Percentiles rank a stretch among this genome's conserved stretches.
Conservation (phyloP, 2,797 vertebrate genomes). For the Coccyzus lansbergi region DNA sequence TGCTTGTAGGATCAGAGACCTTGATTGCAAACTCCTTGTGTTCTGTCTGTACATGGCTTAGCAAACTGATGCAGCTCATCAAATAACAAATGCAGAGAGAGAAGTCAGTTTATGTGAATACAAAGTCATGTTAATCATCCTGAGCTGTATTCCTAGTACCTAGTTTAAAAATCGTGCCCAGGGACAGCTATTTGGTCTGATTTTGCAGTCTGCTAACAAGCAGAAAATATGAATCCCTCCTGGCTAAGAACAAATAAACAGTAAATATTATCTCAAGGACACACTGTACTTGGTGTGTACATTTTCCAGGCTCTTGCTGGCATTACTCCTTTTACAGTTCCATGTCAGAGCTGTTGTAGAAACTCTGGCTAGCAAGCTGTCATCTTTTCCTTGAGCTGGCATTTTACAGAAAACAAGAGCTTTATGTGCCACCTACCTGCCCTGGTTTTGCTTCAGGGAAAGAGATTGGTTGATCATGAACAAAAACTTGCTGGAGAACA, state of each 20-base stretch:
- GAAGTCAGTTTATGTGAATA: not conserved
- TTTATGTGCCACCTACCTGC: not conserved
- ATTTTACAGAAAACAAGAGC: not conserved
- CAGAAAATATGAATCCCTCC: not conserved
- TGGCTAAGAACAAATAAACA: not conserved
- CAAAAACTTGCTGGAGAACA: not conserved
- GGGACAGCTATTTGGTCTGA: not conserved
- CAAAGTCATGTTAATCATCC: not conserved
- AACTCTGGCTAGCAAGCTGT: not conserved
- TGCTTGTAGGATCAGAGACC: not conserved
- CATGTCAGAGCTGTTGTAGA: not conserved
- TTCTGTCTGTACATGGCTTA: not conserved
- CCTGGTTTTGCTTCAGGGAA: not conserved
- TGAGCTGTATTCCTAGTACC: not conserved
- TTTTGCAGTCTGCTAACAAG: not conserved
- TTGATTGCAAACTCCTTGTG: not conserved
- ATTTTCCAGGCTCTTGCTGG: not conserved
- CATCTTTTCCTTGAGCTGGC: not conserved
- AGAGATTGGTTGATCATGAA: not conserved
- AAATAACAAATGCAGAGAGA: not conserved
- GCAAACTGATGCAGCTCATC: not conserved
- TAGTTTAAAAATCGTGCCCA: not conserved
- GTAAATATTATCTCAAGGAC: not conserved
- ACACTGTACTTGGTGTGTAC: not conserved
- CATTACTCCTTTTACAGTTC: not conserved